A percentile compares a stretch with the other conserved stretches of the same genome.
Conservation (phyloP, 2,888 invertebrate genomes). For the Epirrita christyi region DNA sequence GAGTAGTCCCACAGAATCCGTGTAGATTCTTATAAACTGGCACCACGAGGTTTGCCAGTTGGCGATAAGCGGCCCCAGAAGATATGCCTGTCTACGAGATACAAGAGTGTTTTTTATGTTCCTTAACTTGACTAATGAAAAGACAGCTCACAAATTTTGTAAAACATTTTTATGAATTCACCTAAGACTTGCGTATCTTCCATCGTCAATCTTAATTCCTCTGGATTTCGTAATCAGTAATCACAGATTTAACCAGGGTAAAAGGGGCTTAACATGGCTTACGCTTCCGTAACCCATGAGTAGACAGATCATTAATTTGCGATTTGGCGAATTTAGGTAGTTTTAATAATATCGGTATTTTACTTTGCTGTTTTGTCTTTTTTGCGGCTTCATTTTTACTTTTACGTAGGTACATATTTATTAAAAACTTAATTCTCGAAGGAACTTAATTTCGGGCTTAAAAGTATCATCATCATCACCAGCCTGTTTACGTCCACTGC, state of each 20-base stretch:
- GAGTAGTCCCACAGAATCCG: no score
- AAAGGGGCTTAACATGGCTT: conserved; percentile 34
- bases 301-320: conserved; percentile 23
- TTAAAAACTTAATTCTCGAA: no score
- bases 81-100: no score
- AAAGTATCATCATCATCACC: background rate
- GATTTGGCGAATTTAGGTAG: background rate
- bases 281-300: conserved; percentile 22
- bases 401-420: no score
- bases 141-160: background rate
- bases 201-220: conserved; percentile 34
- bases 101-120: no score
- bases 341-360: background rate
- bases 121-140: no score
- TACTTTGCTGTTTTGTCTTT: background rate
- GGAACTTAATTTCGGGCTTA: no score
- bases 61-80: no score
- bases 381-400: no score
- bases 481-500: no score
- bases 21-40: no score
- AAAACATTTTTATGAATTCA: conserved; percentile 20
- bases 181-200: conserved; percentile 18
- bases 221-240: conserved; percentile 35
- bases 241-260: conserved; percentile 35
- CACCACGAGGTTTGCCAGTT: no score